phyloP scores from a whole-genome alignment of 2,888 invertebrate species.

The Melipona bicolor region DNA sequence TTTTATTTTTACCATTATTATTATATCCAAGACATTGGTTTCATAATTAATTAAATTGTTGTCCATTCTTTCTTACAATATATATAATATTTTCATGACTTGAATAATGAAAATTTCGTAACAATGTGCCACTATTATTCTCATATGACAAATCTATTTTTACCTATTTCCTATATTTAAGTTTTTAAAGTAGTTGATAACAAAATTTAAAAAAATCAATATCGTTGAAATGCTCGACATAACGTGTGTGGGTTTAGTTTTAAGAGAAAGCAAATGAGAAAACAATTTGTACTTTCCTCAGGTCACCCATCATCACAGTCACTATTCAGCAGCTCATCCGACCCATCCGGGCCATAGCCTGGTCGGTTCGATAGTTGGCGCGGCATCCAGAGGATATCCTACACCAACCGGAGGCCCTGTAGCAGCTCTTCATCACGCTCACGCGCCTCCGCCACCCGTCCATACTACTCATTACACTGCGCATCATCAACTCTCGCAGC shows the following conservation, averaged over 20 bases:
- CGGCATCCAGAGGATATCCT: constrained; percentile 80
- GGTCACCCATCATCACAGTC: constrained; percentile 80
- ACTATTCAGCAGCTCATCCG: constrained; percentile 79
- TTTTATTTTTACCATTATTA: too few species aligned
- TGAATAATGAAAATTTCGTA: too few species aligned
- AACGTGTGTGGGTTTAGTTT: too few species aligned
- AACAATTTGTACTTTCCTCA: constrained; percentile 28
- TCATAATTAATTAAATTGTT: too few species aligned
- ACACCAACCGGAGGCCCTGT: constrained; percentile 80
- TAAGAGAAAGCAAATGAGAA: too few species aligned
- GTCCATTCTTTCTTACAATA: too few species aligned
- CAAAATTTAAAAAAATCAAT: neutral
- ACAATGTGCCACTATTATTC: too few species aligned
- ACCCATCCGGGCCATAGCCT: constrained; percentile 78
- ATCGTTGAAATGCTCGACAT: neutral
- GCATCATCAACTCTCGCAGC: constrained; percentile 81
- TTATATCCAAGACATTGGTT: too few species aligned
- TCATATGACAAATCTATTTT: too few species aligned
- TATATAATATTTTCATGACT: too few species aligned
- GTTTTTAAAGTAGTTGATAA: too few species aligned
- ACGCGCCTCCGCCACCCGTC: constrained; percentile 78
- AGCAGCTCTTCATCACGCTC: constrained; percentile 78
- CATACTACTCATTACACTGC: constrained; percentile 80
- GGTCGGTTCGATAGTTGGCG: constrained; percentile 77
- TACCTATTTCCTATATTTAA: too few species aligned